Conservation (phyloP, 1,140 invertebrate genomes). For the Cydia splendana region DNA sequence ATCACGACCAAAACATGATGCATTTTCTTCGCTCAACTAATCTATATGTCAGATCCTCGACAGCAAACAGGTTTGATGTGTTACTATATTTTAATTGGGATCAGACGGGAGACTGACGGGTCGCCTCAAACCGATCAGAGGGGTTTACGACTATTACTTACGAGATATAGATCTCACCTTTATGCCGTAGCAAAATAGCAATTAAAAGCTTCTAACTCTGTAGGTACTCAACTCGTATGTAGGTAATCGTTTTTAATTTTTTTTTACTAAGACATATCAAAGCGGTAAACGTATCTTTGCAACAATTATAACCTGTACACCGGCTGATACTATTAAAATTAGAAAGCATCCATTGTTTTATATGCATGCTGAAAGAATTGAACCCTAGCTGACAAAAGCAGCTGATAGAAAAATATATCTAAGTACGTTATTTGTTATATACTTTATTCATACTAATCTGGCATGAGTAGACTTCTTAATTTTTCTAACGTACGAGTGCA, state of each 20-base stretch:
- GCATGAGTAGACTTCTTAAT: not conserved
- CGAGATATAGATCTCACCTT: constrained; percentile 18
- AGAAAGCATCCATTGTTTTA: too few species aligned
- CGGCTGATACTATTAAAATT: too few species aligned
- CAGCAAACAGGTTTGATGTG: constrained; percentile 55
- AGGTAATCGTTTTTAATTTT: too few species aligned
- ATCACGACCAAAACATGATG: not conserved
- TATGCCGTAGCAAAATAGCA: not conserved
- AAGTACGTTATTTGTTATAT: not conserved
- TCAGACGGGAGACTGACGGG: constrained; percentile 42
- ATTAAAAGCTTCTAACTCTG: not conserved
- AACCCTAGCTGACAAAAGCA: too few species aligned
- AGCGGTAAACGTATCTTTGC: too few species aligned
- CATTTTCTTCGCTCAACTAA: not conserved
- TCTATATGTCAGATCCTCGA: not conserved
- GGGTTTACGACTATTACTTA: constrained; percentile 20
- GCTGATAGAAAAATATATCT: too few species aligned
- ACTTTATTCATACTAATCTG: not conserved
- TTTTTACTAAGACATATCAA: too few species aligned
- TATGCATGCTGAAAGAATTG: too few species aligned
- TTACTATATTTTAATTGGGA: constrained; percentile 64
- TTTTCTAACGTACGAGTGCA: constrained; percentile 3
- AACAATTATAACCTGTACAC: too few species aligned
- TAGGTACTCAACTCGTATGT: too few species aligned
- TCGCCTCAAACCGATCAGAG: constrained; percentile 38